Evolutionary conservation across 2,113 vertebrate genomes (phyloP).

Genomic region (Channa maculata): DNA sequence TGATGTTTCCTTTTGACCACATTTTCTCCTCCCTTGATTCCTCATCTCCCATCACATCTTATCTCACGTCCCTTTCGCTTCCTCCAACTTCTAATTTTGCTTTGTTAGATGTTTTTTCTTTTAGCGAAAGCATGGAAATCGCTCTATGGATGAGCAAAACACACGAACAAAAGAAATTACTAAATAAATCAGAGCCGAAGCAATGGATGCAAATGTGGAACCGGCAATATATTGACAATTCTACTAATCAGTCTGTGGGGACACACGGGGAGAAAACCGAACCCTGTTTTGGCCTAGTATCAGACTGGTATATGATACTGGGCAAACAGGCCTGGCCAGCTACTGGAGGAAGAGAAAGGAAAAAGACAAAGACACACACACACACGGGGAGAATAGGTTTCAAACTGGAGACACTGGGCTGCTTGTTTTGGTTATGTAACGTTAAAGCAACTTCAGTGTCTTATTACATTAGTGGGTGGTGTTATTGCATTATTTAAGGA

Average conservation of each 20-base stretch:
- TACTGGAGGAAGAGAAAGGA: slow-evolving; percentile 14
- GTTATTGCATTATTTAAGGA: slow-evolving; percentile 39
- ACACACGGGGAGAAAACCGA: slow-evolving; percentile 25
- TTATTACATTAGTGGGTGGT: slow-evolving; percentile 35
- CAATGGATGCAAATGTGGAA: slow-evolving; percentile 20
- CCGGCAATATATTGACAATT: slow-evolving; percentile 7
- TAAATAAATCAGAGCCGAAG: not conserved
- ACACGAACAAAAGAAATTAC: no score
- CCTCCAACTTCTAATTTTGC: not conserved
- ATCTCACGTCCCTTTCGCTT: not conserved
- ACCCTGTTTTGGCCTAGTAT: slow-evolving; percentile 10
- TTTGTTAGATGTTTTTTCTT: not conserved
- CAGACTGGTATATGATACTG: slow-evolving; percentile 44
- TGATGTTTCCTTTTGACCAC: no score
- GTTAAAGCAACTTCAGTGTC: slow-evolving; percentile 42
- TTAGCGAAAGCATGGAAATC: not conserved
- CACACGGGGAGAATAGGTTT: slow-evolving; percentile 23
- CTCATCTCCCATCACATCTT: not conserved
- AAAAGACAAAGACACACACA: slow-evolving; percentile 25
- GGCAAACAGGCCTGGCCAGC: slow-evolving; percentile 36
- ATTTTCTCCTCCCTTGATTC: no score
- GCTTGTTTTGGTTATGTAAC: slow-evolving; percentile 51
- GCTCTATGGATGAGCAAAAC: not conserved
- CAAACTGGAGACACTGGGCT: slow-evolving; percentile 34
- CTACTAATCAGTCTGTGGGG: not conserved